phyloP scores from a whole-genome alignment of 2,888 invertebrate genomes.

The Caradrina kadenii region DNA sequence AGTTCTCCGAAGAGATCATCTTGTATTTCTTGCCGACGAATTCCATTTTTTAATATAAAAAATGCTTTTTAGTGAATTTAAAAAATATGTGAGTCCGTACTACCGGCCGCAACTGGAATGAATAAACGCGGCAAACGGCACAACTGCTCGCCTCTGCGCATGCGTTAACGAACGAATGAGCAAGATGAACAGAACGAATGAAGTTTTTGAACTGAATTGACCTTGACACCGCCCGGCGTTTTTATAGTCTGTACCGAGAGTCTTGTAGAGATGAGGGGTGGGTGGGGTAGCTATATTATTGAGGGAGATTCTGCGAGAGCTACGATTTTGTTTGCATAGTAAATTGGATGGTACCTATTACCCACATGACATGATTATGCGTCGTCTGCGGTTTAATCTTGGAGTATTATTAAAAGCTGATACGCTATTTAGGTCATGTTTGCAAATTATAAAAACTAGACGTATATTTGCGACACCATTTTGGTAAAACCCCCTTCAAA shows the following conservation, averaged over 20 bases:
- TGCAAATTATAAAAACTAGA: constrained; percentile 1
- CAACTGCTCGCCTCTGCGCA: constrained; percentile 58
- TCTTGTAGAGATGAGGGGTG: constrained; percentile 34
- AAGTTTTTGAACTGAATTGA: constrained; percentile 63
- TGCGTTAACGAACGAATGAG: constrained; percentile 69
- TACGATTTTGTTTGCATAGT: constrained; percentile 55
- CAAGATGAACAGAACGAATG: constrained; percentile 68
- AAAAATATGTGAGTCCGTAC: constrained; percentile 63
- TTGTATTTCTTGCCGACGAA: constrained; percentile 95
- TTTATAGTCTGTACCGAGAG: constrained; percentile 58
- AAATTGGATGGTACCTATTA: constrained; percentile 57
- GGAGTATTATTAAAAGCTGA: constrained; percentile 13
- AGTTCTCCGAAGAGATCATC: constrained; percentile 94
- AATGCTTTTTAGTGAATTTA: constrained; percentile 60
- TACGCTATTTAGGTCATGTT: constrained; percentile 21
- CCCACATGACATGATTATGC: constrained; percentile 35
- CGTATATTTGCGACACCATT: neutral
- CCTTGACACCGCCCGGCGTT: constrained; percentile 57
- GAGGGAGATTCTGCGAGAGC: constrained; percentile 11
- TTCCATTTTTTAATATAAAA: constrained; percentile 80
- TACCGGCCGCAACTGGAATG: constrained; percentile 82
- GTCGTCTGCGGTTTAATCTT: constrained; percentile 23
- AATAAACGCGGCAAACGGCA: constrained; percentile 67
- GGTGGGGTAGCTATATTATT: constrained; percentile 40
- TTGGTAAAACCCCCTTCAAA: constrained; percentile 9